Evolutionary conservation across 2,888 invertebrate genomes (phyloP), one percentile per base, ranked within the genome.

Genomic region (Lepidonotus clava): DNA sequence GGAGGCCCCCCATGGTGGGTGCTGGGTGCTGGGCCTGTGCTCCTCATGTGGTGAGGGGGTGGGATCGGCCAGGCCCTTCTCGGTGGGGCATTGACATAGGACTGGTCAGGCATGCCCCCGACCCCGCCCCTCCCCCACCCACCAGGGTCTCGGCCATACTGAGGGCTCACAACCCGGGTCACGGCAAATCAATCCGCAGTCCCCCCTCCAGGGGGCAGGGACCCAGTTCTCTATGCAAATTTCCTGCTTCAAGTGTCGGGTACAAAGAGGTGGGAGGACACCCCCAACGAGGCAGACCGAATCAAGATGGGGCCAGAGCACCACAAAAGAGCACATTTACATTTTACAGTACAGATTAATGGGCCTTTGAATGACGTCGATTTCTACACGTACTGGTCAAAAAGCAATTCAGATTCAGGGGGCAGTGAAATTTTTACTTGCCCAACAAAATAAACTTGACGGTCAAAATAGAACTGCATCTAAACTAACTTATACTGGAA

Each of bases 321-420:
- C 28, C 61, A 28, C 28, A n/a, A n/a, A 61, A 28, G 61, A 61
- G 61, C 28, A 61, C 61, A 61, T 61, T 61, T 61, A 18, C 61
- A 61, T 61, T 61, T 61, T 61, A 61, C 61, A 61, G 61, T 61
- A n/a, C 61, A 14, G 61, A 61, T 61, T 61, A 61, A 61, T 61
- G 61, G 61, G 24, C 61, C 28, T 61, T 61, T 61, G 61, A 61
- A 61, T 28, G 61, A 61, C 24, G 61, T 61, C 61, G 61, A 61
- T 61, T 61, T 61, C 61, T 61, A 61, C 61, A 61, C 61, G 61
- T 61, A 61, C n/a, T 28, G 8, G 11, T 61, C 61, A 61, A 61
- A 61, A 61, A 28, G 61, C 61, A 24, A 61, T 61, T 61, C 24
- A n/a, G n/a, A n/a, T n/a, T n/a, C n/a, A n/a, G n/a, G n/a, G n/a